phyloP scores from a whole-genome alignment of 2,888 invertebrate species.

The Punctoribates punctum region DNA sequence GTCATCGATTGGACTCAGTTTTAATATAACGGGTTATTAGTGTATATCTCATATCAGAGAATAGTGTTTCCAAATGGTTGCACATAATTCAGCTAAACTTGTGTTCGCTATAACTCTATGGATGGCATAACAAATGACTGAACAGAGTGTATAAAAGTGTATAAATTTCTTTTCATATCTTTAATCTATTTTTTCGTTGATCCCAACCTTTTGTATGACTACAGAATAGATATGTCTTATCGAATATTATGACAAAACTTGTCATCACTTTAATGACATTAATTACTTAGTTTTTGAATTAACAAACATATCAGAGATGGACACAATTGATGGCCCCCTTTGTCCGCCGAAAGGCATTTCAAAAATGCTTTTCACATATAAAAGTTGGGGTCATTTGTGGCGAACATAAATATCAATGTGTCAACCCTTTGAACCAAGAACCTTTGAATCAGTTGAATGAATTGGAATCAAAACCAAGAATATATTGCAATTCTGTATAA shows the following conservation, averaged over 20 bases:
- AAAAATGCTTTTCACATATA: no score
- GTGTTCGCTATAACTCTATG: not conserved
- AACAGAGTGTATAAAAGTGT: not conserved
- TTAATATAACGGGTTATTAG: not conserved
- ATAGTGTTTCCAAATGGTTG: not conserved
- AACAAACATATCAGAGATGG: not conserved
- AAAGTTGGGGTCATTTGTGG: no score
- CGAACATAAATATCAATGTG: no score
- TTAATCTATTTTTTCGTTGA: slow-evolving; percentile 22
- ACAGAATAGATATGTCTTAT: slow-evolving; percentile 8
- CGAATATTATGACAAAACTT: not conserved
- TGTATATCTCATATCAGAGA: slow-evolving; percentile 24
- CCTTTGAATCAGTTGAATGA: no score
- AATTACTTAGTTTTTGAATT: slow-evolving; percentile 1
- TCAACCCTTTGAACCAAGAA: no score
- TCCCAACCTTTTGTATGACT: not conserved
- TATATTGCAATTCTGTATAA: no score
- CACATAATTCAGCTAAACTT: slow-evolving; percentile 1
- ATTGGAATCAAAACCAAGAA: no score
- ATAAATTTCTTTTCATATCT: slow-evolving; percentile 22
- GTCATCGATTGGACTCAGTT: not conserved
- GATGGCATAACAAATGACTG: slow-evolving; percentile 16
- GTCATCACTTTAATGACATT: not conserved
- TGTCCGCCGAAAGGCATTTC: not conserved
- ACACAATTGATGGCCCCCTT: not conserved